phyloP scores from a whole-genome alignment of 2,797 vertebrate genomes.

The Sebastes dallii region DNA sequence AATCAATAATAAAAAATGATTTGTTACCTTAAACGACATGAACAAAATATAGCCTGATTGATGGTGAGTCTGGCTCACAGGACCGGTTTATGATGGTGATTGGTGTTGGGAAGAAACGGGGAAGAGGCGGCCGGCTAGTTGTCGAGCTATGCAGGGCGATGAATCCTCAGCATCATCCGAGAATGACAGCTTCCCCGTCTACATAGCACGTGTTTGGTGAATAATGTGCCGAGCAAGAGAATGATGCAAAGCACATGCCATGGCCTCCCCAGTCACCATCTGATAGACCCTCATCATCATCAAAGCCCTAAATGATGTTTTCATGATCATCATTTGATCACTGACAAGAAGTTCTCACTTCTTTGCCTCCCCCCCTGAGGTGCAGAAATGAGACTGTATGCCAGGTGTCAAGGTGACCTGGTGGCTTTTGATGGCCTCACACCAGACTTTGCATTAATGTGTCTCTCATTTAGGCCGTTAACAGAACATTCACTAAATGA shows the following conservation, averaged over 20 bases:
- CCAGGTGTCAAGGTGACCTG: slow-evolving; percentile 41
- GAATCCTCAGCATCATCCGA: slow-evolving; percentile 19
- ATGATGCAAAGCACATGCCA: background rate
- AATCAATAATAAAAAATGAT: background rate
- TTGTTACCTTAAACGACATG: background rate
- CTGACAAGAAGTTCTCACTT: slow-evolving; percentile 9
- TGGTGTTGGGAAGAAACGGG: background rate
- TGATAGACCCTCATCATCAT: slow-evolving; percentile 14
- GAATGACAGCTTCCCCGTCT: background rate
- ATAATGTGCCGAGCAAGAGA: slow-evolving; percentile 10
- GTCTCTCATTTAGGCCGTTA: background rate
- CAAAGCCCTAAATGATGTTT: slow-evolving; percentile 27
- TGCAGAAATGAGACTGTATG: background rate
- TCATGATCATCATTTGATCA: slow-evolving; percentile 38
- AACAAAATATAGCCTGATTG: background rate
- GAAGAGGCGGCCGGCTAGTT: background rate
- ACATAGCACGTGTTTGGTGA: background rate
- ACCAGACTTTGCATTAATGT: background rate
- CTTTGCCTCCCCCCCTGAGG: background rate
- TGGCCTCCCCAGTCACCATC: background rate
- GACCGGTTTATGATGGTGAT: slow-evolving; percentile 7
- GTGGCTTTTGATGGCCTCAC: slow-evolving; percentile 11
- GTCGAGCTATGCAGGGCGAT: background rate
- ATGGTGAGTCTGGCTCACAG: background rate
- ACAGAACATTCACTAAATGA: background rate